Conservation (phyloP, 2,797 vertebrate genomes). For the Trematomus bernacchii region DNA sequence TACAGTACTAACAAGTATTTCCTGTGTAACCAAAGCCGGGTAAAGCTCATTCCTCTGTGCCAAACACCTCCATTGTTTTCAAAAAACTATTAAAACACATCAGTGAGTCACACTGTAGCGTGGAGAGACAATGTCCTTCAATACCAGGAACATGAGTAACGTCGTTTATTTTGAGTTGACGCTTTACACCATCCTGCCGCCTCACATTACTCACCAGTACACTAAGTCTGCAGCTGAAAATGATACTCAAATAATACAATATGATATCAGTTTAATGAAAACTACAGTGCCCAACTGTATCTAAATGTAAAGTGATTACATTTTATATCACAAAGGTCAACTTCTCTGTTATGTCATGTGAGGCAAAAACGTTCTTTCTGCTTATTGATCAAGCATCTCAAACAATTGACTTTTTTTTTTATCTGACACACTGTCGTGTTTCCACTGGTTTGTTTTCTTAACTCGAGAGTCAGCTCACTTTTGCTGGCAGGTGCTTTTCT, state of each 20-base stretch:
- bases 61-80: not conserved
- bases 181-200: not conserved
- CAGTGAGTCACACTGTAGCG: not conserved
- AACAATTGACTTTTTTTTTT: too few species aligned
- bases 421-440: too few species aligned
- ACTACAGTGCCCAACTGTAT: not conserved
- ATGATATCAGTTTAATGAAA: not conserved
- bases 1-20: not conserved
- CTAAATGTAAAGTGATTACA: too few species aligned
- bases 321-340: too few species aligned
- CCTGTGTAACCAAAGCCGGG: not conserved
- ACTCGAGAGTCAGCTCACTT: too few species aligned
- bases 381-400: too few species aligned
- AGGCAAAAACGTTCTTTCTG: too few species aligned
- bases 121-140: not conserved
- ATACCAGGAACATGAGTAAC: not conserved
- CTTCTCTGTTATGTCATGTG: too few species aligned
- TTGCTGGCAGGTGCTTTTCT: too few species aligned
- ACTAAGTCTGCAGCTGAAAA: not conserved
- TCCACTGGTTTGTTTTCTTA: too few species aligned
- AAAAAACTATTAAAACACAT: conserved; percentile 1
- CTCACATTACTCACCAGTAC: not conserved
- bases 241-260: not conserved
- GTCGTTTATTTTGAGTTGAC: not conserved
- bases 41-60: not conserved